Evolutionary conservation across 2,113 vertebrate genomes (phyloP).

Genomic region (Peromyscus maniculatus): DNA sequence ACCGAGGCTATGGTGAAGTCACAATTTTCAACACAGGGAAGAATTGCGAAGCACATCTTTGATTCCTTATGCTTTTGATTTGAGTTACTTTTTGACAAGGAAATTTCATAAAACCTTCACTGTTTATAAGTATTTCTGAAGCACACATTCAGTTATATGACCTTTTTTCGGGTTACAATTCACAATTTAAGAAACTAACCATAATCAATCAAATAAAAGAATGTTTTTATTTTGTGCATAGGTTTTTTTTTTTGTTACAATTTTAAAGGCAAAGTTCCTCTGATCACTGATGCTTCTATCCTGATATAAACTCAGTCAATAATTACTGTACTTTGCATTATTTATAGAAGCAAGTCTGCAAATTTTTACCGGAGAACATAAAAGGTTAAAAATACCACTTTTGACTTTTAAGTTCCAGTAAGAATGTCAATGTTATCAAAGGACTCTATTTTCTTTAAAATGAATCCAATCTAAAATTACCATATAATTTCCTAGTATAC

Average conservation of each 20-base stretch:
- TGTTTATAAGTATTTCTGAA: background rate
- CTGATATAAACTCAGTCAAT: slow-evolving; percentile 22
- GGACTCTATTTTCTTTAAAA: background rate
- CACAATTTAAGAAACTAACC: background rate
- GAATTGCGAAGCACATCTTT: background rate
- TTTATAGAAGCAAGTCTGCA: background rate
- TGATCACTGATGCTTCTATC: background rate
- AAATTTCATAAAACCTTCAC: background rate
- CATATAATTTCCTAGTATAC: background rate
- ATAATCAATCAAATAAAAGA: background rate
- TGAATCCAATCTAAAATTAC: background rate
- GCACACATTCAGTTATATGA: background rate
- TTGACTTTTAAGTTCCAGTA: background rate
- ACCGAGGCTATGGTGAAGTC: too few species aligned
- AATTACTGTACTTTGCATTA: slow-evolving; percentile 20
- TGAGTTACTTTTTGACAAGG: background rate
- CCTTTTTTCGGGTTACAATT: background rate
- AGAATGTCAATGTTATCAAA: background rate
- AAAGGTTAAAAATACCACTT: background rate
- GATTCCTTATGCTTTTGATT: background rate
- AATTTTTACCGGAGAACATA: slow-evolving; percentile 18
- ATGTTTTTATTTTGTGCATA: background rate
- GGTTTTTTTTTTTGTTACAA: background rate
- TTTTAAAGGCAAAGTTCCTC: background rate
- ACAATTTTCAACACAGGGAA: background rate